phyloP scores from a whole-genome alignment of 2,113 vertebrate genomes.

The Rhadina sibilatrix region DNA sequence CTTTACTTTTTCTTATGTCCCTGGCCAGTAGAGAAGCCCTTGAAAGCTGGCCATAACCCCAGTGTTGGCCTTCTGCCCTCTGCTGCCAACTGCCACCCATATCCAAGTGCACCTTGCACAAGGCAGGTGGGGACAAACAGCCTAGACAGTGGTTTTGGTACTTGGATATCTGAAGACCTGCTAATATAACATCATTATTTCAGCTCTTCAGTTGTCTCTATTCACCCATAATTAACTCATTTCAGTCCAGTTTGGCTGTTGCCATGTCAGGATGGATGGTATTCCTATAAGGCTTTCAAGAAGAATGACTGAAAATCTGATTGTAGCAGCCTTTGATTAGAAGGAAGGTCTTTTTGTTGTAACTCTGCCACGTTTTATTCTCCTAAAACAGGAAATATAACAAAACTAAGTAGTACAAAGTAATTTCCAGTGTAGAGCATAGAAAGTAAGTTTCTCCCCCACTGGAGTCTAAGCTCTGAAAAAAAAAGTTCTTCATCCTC shows the following conservation, averaged over 20 bases:
- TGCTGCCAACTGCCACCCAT: not conserved
- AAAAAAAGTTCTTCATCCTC: not conserved
- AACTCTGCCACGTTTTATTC: not conserved
- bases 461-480: not conserved
- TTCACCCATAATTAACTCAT: not conserved
- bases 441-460: not conserved
- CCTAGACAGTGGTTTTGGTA: not conserved
- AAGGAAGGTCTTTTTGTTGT: not conserved
- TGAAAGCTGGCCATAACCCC: not conserved
- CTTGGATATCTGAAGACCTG: not conserved
- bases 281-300: not conserved
- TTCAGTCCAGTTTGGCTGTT: not conserved
- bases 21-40: not conserved
- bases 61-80: not conserved
- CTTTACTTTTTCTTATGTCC: not conserved
- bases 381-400: not conserved
- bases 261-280: not conserved
- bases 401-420: not conserved
- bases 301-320: not conserved
- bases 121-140: not conserved
- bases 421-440: not conserved
- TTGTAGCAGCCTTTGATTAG: not conserved
- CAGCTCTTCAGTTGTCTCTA: not conserved
- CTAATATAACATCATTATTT: not conserved
- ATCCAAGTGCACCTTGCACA: not conserved